phyloP scores from a whole-genome alignment of 2,113 vertebrate genomes.

The Ceyx cyanopectus region DNA sequence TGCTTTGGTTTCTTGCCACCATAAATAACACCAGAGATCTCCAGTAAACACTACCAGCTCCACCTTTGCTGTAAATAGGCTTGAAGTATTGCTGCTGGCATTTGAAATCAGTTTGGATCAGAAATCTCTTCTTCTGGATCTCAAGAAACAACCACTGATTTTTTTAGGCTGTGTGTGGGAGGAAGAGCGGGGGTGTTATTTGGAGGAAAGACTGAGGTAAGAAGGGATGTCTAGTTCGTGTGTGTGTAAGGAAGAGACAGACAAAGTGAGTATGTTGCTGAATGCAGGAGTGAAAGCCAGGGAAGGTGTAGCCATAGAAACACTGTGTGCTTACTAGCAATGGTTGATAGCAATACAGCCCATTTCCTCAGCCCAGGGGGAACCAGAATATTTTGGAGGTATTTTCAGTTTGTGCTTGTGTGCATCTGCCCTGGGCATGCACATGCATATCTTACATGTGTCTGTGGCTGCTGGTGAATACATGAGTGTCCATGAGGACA shows the following conservation, averaged over 20 bases:
- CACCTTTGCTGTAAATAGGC: background rate
- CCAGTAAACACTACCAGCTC: background rate
- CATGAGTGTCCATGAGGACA: background rate
- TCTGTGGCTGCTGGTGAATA: background rate
- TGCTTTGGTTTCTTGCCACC: background rate
- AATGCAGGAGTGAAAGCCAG: background rate
- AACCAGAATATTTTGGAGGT: background rate
- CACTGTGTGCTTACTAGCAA: background rate
- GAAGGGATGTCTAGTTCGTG: background rate
- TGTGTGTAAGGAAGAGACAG: background rate
- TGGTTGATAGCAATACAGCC: background rate
- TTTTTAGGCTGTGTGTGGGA: background rate
- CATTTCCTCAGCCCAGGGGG: background rate
- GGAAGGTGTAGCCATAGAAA: slow-evolving; percentile 57
- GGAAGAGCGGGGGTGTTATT: background rate
- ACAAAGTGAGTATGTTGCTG: background rate
- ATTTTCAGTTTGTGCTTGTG: background rate
- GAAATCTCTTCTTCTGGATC: background rate
- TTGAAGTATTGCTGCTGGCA: slow-evolving; percentile 4
- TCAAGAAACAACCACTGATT: background rate
- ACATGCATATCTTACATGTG: background rate
- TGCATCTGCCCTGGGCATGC: background rate
- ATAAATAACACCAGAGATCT: background rate
- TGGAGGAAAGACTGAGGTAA: background rate
- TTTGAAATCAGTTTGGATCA: slow-evolving; percentile 5